Evolutionary conservation across 1,140 invertebrate species (phyloP), one percentile per base, ranked within the genome.

Genomic region (Drosophila sturtevanti): DNA sequence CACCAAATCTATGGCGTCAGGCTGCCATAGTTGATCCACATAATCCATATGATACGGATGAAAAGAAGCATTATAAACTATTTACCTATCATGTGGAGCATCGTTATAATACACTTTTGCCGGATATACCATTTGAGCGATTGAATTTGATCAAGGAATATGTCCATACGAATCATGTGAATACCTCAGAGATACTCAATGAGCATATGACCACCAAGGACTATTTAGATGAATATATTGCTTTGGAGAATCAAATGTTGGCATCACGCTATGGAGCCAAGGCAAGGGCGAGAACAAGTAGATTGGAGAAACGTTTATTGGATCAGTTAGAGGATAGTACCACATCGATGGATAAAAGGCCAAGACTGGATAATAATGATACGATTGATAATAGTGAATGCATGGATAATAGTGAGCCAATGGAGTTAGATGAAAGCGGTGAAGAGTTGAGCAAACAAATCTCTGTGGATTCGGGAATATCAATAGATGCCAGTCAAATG

Each of bases 31-130:
- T 89, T 11, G 90, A 91, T 63, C 79, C 81, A 0, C 72, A 76
- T 3, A 91, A 91, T 68, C 75, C 90, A 1, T 67, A 71, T n/a
- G 89, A 91, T 1, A 34, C 37, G 11, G 90, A 91, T 37, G 81
- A 89, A 4, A 91, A 91, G 61, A 79, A 89, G 31, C 89, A 91
- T 35, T 91, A 91, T 41, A 89, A 91, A 52, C 14, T 91, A n/a
- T 91, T 86, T 22, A 82, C 89, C 1, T 89, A 91, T 34, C 81
- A 90, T 61, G 71, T 87, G 0, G 90, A 91, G 68, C 90, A 90
- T 44, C 73, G 90, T 21, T 91, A 91, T 21, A 91, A 91, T 41
- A 91, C 90, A 0, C 73, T 91, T 0, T 59, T 91, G 21, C 76
- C 81, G 0, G 90, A 91, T 55, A 91, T 91, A 44, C 81, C 85